Base-by-base conservation (phyloP, 2,888 invertebrate species). In the Meiosimyza platycephala region DNA sequence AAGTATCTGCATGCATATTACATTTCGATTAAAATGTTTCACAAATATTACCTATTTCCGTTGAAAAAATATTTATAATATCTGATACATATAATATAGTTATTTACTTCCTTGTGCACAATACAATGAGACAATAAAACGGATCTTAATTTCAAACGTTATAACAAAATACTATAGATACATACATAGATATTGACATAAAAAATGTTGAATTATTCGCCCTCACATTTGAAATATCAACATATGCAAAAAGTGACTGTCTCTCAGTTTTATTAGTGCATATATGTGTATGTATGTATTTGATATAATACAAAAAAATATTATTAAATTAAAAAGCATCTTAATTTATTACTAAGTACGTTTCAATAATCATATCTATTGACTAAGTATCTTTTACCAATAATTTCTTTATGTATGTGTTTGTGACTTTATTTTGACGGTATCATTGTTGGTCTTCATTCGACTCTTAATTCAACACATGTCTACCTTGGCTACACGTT, bases 391-490 rank as follows among this genome's bases (percentile, higher is more conserved):
- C 22, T 6, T 28, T 22, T 22, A 64, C 12, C 51, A 57, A 40
- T 40, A 50, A 64, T 28, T 50, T 64, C 2, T 16, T 18, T 51
- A 48, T 12, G 62, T 40, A 13, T 22, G 69, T 57, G 48, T 47
- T 50, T 15, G 59, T 60, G 48, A 28, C 60, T 60, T 69, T 69
- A 69, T 69, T 69, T 69, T 69, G 69, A 69, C 60, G 40, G 60
- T 60, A 60, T 69, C 51, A 28, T 71, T 22, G 22, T 47, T 55
- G 64, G 22, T 67, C 67, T 48, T 55, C 13, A 15, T 22, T 40
- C 40, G 40, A 40, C 40, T 62, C 28, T 69, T 28, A 51, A 69
- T 52, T 60, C 33, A 60, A 60, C 28, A 60, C 40, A 62, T 69
- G 60, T 62, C 51, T 60, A 33, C n/a, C 52, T 67, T 55, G 64